These are phyloP conservation scores for Gonioctena quinquepunctata DNA, from an alignment of 1,140 invertebrate genomes.

Conservation along the genomic window DNA sequence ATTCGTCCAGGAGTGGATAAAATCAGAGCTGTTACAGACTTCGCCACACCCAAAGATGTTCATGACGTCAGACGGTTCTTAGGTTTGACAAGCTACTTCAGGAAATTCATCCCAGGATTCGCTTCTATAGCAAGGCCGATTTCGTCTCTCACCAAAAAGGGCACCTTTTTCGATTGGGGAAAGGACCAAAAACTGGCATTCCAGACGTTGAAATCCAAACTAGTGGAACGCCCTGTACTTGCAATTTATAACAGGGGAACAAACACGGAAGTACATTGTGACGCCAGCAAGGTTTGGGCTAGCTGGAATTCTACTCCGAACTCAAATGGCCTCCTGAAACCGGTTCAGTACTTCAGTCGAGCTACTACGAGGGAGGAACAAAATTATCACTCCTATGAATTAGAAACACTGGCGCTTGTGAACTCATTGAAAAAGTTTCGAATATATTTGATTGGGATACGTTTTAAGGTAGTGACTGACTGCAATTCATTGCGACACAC, in stretches of 20 bases:
- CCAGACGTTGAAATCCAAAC: constrained; percentile 6
- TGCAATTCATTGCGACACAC: constrained; percentile 48
- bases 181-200: constrained; percentile 26
- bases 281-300: constrained; percentile 25
- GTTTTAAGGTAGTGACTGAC: constrained; percentile 57
- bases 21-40: constrained; percentile 30
- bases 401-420: constrained; percentile 45
- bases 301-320: constrained; percentile 32
- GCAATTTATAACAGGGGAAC: constrained; percentile 1
- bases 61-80: constrained; percentile 51
- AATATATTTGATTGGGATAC: constrained; percentile 57
- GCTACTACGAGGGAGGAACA: constrained; percentile 36
- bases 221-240: constrained; percentile 6
- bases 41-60: constrained; percentile 33
- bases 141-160: constrained; percentile 23
- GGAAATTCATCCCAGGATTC: constrained; percentile 39
- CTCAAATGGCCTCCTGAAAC: constrained; percentile 23
- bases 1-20: constrained; percentile 36
- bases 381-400: constrained; percentile 44
- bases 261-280: constrained; percentile 14
- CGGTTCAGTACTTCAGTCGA: constrained; percentile 46
- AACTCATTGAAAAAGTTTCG: constrained; percentile 38
- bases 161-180: constrained; percentile 26
- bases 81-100: constrained; percentile 50
- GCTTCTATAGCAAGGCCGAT: constrained; percentile 31